Evolutionary conservation across 2,888 invertebrate genomes (phyloP), one percentile per base, ranked within the genome.

Genomic region (Argyresthia albistria): DNA sequence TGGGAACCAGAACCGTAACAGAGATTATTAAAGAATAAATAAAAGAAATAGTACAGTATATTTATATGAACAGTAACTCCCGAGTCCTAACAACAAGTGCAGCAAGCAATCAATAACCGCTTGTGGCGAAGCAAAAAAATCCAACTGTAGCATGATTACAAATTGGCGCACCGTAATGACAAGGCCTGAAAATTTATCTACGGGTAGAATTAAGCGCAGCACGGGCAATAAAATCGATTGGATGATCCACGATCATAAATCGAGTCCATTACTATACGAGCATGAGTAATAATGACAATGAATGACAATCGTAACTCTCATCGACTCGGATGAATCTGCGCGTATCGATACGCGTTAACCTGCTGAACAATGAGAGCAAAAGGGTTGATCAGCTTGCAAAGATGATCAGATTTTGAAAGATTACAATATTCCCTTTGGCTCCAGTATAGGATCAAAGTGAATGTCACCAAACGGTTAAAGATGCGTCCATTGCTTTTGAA

Each of bases 251-350:
- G 69, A 67, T 61, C 77, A 74, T 81, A 80, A 80, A 80, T 80
- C 68, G 70, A 69, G 57, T 72, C 71, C 79, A 79, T 78, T 79
- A 79, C 75, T 78, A 74, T 79, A 78, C 76, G 25, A 25, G 25
- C 25, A 25, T 25, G 25, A 2, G 2, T 25, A 25, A 25, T 25
- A 25, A 25, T 25, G 3, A 25, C 25, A 25, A 46, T 43, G 76
- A 80, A 80, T 78, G 77, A 75, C 73, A 76, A 76, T 76, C 77
- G 73, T 80, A 80, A 78, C 73, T 80, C 75, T 76, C 69, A 76
- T 77, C 80, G 78, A 76, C 71, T 67, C 49, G 66, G 65, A 67
- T 64, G 67, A 66, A 73, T 68, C 67, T 66, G 70, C 70, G 65
- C 65, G 68, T 67, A 66, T 60, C 58, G 65, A 66, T 65, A 67